Conservation (phyloP, 2,888 invertebrate genomes). For the Polietes domitor region DNA sequence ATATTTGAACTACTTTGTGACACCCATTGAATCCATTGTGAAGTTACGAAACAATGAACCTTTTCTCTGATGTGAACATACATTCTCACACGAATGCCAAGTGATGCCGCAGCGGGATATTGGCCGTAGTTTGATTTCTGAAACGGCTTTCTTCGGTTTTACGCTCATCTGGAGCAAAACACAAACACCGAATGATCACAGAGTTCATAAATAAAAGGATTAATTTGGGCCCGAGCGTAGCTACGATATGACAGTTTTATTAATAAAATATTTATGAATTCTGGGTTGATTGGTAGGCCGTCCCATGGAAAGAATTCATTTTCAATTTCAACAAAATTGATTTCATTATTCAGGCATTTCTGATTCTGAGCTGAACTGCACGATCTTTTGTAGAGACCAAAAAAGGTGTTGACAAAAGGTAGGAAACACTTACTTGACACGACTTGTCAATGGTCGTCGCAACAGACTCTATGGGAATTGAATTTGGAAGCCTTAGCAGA, state of each 20-base stretch:
- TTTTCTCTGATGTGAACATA: not conserved
- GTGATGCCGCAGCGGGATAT: not conserved
- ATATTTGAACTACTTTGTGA: slow-evolving; percentile 11
- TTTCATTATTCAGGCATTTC: not conserved
- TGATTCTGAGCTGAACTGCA: not conserved
- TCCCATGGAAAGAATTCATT: not conserved
- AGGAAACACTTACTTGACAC: not conserved
- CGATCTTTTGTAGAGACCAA: not conserved
- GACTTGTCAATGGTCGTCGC: not conserved
- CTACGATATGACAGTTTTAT: not conserved
- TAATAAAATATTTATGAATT: slow-evolving; percentile 11
- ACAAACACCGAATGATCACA: slow-evolving; percentile 32
- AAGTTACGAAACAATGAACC: not conserved
- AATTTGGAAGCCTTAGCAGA: not conserved
- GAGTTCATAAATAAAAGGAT: slow-evolving; percentile 34
- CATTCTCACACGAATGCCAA: not conserved
- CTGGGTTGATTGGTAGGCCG: not conserved
- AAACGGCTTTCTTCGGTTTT: not conserved
- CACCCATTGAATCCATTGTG: not conserved
- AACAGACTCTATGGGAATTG: not conserved
- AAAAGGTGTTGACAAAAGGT: slow-evolving; percentile 12
- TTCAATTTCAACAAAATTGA: not conserved
- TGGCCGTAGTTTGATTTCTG: not conserved
- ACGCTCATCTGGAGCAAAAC: not conserved
- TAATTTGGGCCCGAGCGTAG: not conserved